phyloP scores from a whole-genome alignment of 2,888 invertebrate species.

The Sinohyriopsis cumingii region DNA sequence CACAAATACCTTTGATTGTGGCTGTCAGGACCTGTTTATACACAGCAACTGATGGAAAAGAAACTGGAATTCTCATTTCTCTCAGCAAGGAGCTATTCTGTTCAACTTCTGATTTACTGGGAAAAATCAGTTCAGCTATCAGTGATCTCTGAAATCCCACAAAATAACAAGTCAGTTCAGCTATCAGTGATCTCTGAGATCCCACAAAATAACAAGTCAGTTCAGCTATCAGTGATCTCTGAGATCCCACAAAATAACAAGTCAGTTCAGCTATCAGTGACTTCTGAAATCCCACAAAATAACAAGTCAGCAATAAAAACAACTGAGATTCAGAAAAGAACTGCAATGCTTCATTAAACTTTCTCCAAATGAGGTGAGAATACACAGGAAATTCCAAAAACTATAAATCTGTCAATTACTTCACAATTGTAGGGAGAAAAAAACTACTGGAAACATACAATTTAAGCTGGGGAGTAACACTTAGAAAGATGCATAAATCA shows the following conservation, averaged over 20 bases:
- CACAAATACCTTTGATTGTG: slow-evolving; percentile 43
- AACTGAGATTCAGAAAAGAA: too few species aligned
- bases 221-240: slow-evolving; percentile 38
- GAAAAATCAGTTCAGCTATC: slow-evolving; percentile 48
- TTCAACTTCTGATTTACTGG: slow-evolving; percentile 43
- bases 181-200: slow-evolving; percentile 32
- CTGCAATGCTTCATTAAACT: too few species aligned
- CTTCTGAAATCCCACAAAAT: slow-evolving; percentile 18
- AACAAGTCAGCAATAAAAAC: too few species aligned
- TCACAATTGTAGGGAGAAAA: too few species aligned
- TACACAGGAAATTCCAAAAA: too few species aligned
- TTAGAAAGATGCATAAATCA: too few species aligned
- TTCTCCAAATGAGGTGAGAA: too few species aligned
- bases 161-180: slow-evolving; percentile 38
- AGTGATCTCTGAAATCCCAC: slow-evolving; percentile 27
- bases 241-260: slow-evolving; percentile 20
- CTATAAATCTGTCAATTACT: too few species aligned
- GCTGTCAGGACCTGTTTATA: slow-evolving; percentile 54
- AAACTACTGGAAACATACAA: too few species aligned
- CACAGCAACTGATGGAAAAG: slow-evolving; percentile 35
- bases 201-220: slow-evolving; percentile 27
- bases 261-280: slow-evolving; percentile 39
- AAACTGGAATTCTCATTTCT: slow-evolving; percentile 47
- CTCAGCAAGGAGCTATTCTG: slow-evolving; percentile 35
- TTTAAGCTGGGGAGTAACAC: too few species aligned